Conservation (phyloP, 2,797 vertebrate genomes). For the Anas flavirostris region DNA sequence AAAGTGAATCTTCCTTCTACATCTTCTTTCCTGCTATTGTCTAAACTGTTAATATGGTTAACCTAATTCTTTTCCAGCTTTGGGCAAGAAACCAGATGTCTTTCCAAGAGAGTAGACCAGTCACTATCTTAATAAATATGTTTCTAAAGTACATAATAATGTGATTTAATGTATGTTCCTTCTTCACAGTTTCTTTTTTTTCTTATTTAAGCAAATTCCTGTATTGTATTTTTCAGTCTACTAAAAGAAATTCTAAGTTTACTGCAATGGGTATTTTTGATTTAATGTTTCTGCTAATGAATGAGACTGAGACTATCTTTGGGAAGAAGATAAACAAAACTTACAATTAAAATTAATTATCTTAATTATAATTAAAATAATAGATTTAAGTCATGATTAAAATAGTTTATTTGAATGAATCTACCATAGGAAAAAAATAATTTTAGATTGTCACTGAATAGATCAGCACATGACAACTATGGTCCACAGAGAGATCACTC, state of each 20-base stretch:
- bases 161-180: neutral
- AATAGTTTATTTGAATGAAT: neutral
- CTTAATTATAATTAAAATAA: neutral
- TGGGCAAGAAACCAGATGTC: neutral
- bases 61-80: neutral
- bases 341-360: neutral
- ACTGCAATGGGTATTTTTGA: neutral
- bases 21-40: neutral
- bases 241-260: neutral
- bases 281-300: neutral
- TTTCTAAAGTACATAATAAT: neutral
- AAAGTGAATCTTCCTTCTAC: neutral
- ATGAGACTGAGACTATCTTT: neutral
- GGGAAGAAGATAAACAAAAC: neutral
- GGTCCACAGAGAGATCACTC: neutral
- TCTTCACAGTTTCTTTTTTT: neutral
- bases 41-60: neutral
- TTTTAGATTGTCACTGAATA: neutral
- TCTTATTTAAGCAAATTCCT: neutral
- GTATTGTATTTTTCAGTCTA: neutral
- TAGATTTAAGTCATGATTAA: neutral
- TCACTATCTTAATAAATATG: neutral
- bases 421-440: neutral
- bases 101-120: neutral
- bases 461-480: rapidly evolving